A percentile compares a stretch with the other conserved stretches of the same genome.
Conservation (phyloP, 2,888 invertebrate species). For the Zygothrica quintamaculata region DNA sequence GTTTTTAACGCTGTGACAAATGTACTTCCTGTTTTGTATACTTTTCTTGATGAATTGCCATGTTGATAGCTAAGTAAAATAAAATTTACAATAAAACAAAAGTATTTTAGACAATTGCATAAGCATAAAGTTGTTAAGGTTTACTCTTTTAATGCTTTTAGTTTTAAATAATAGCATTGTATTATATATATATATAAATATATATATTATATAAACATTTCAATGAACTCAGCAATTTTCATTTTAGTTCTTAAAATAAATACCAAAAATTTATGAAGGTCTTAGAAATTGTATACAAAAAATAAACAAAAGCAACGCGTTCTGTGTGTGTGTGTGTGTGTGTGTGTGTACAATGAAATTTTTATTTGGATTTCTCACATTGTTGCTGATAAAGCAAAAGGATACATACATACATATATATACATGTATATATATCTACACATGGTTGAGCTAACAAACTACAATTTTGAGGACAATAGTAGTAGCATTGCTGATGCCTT, state of each 20-base stretch:
- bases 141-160: neutral
- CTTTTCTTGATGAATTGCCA: conserved; percentile 35
- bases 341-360: conserved; percentile 22
- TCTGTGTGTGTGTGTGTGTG: too few relatives aligned
- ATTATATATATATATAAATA: neutral
- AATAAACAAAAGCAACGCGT: conserved; percentile 28
- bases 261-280: conserved; percentile 25
- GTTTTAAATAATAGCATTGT: too few relatives aligned
- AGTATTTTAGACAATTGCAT: conserved; percentile 9
- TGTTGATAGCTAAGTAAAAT: conserved; percentile 17
- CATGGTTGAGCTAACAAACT: conserved; percentile 19
- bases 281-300: conserved; percentile 19
- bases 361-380: conserved; percentile 47
- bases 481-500: conserved; percentile 24
- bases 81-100: conserved; percentile 5
- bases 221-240: conserved; percentile 35
- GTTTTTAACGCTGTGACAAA: conserved; percentile 30
- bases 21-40: conserved; percentile 34
- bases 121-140: neutral
- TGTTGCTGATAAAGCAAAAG: conserved; percentile 49
- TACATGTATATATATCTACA: neutral
- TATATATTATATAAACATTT: conserved; percentile 11
- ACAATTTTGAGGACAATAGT: conserved; percentile 50
- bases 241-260: conserved; percentile 33
- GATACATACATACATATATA: conserved; percentile 13